Evolutionary conservation across 2,888 invertebrate species (phyloP).

Genomic region (Panopea generosa): DNA sequence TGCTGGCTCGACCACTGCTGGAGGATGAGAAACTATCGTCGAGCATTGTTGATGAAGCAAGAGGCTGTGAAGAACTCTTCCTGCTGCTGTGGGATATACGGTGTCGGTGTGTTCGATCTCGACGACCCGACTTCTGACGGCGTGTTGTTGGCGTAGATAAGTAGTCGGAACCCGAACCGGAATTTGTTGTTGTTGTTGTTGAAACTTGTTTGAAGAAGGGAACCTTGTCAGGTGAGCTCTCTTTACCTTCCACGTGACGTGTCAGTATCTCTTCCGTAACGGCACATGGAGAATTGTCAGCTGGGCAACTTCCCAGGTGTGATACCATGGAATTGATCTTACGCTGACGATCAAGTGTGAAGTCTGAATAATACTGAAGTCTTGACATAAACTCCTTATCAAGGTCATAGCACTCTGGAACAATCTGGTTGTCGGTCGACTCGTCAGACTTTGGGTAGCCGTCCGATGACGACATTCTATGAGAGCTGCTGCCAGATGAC

Average conservation of each 20-base stretch:
- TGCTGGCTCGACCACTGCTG: constrained; percentile 62
- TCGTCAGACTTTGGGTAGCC: constrained; percentile 71
- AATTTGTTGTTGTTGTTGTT: constrained; percentile 44
- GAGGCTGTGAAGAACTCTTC: constrained; percentile 69
- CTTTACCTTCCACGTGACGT: constrained; percentile 72
- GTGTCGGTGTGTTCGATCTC: constrained; percentile 49
- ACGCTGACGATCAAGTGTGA: constrained; percentile 77
- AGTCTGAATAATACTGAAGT: constrained; percentile 78
- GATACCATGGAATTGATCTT: constrained; percentile 73
- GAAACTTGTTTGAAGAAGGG: constrained; percentile 50
- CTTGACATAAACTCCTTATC: constrained; percentile 77
- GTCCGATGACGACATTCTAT: constrained; percentile 66
- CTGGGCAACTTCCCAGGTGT: constrained; percentile 38
- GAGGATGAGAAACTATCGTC: constrained; percentile 69
- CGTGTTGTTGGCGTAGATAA: constrained; percentile 55
- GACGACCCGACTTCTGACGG: constrained; percentile 43
- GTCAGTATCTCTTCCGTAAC: constrained; percentile 65
- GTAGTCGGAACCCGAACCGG: constrained; percentile 64
- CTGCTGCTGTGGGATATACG: constrained; percentile 56
- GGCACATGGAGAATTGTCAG: constrained; percentile 48
- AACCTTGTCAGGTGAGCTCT: constrained; percentile 58
- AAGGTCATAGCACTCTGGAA: constrained; percentile 68
- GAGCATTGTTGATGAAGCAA: constrained; percentile 76
- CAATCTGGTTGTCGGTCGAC: constrained; percentile 73
- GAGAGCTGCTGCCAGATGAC: constrained; percentile 45